A percentile compares a stretch with the other conserved stretches of the same genome.
Conservation (phyloP, 2,888 invertebrate species). For the Amblyjoppa fuscipennis region DNA sequence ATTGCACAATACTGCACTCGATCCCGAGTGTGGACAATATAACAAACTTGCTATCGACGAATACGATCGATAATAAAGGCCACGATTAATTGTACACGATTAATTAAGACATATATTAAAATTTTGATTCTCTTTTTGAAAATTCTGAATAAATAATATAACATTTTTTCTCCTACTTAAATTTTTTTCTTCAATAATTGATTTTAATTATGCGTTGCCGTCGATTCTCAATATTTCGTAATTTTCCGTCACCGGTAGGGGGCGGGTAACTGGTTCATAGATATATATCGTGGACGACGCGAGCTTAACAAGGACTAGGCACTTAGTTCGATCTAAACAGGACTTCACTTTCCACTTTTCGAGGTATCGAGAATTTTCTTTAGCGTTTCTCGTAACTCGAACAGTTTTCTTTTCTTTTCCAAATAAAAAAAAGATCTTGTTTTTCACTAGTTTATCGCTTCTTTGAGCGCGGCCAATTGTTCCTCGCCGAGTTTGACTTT, state of each 20-base stretch:
- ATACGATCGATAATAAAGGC: conserved; percentile 1
- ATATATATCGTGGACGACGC: conserved; percentile 67
- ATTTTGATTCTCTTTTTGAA: conserved; percentile 74
- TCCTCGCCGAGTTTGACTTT: conserved; percentile 94
- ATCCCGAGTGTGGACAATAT: conserved; percentile 32
- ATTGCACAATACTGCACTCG: conserved; percentile 52
- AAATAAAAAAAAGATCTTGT: conserved; percentile 3
- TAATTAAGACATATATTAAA: conserved; percentile 73
- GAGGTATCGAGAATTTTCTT: conserved; percentile 26
- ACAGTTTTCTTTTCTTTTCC: conserved; percentile 24
- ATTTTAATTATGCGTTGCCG: conserved; percentile 27
- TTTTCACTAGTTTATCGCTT: conserved; percentile 85
- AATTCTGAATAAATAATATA: conserved; percentile 69
- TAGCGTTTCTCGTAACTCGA: conserved; percentile 14
- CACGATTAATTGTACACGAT: conserved; percentile 37
- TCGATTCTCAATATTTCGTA: conserved; percentile 37
- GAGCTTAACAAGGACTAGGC: conserved; percentile 80
- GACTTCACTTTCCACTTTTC: conserved; percentile 31
- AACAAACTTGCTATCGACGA: conserved; percentile 51
- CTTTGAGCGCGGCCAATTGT: conserved; percentile 90
- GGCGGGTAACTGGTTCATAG: conserved; percentile 39
- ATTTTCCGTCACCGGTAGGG: conserved; percentile 39
- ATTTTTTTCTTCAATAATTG: conserved; percentile 14
- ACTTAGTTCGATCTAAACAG: conserved; percentile 73
- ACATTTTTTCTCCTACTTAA: conserved; percentile 42